A percentile compares a stretch with the other conserved stretches of the same genome.
These are phyloP conservation scores for Sebastes baramenuke DNA, from an alignment of 2,797 vertebrate genomes.

Conservation along the genomic window DNA sequence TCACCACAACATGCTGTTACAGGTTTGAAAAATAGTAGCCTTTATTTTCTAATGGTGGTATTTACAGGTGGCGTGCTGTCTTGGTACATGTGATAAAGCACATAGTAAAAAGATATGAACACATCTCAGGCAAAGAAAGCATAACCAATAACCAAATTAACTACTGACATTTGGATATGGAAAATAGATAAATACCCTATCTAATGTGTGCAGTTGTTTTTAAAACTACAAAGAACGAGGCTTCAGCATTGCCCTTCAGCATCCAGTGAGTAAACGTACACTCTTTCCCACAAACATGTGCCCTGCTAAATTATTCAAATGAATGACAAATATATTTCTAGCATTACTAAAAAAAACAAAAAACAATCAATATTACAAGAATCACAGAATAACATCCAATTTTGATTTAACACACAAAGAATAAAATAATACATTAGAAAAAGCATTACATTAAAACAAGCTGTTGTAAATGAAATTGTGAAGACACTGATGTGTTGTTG, in stretches of 20 bases:
- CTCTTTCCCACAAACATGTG: conserved; percentile 59
- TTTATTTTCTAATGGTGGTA: conserved; percentile 83
- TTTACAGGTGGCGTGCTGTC: conserved; percentile 75
- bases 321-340: conserved; percentile 47
- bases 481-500: conserved; percentile 37
- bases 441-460: conserved; percentile 46
- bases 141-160: conserved; percentile 45
- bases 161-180: conserved; percentile 33
- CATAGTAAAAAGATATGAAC: conserved; percentile 61
- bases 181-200: conserved; percentile 61
- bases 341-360: conserved; percentile 45
- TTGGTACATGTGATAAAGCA: conserved; percentile 64
- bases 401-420: conserved; percentile 54
- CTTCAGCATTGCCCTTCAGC: conserved; percentile 68
- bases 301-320: conserved; percentile 50
- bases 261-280: conserved; percentile 74
- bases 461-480: conserved; percentile 15
- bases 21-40: conserved; percentile 81
- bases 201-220: conserved; percentile 36
- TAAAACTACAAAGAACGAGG: conserved; percentile 57
- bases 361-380: conserved; percentile 49
- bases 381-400: conserved; percentile 55
- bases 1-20: neutral
- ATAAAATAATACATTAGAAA: conserved; percentile 54
- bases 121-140: conserved; percentile 65